Evolutionary conservation across 2,113 vertebrate species (phyloP), one percentile per base, ranked within the genome.

Genomic region (Sinocyclocheilus rhinocerous): DNA sequence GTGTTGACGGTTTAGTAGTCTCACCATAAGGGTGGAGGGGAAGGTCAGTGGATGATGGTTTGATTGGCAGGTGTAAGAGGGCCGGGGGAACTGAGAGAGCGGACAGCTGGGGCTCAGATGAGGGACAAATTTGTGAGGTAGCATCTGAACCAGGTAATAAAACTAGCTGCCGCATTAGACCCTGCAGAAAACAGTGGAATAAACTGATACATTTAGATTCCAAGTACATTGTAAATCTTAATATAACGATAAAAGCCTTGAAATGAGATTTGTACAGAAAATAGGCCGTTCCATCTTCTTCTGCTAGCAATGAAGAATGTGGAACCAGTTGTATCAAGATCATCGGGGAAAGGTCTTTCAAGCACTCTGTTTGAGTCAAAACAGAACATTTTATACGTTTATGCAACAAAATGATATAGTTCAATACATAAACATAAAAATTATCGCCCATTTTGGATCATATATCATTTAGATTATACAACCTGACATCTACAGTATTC

Each of bases 71-170:
- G 0, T 95, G 92, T 86, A 94, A 93, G 20, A 99, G 94, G 70
- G 92, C 85, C 0, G 26, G 22, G 0, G 98, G 97, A 26, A 98
- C 65, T 20, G 96, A 95, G 70, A 99, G 95, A 0, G 92, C 90
- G 0, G 94, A 94, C 16, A 96, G 90, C 79, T 91, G 89, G 0
- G 97, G 92, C 39, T 94, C 91, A 55, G 90, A 36, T 61, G 93
- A 84, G 0, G 95, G 95, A 87, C 98, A 99, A 13, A 99, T 91
- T 85, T 86, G 93, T 13, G 93, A 89, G 6, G 94, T 95, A 76
- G 97, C 98, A 0, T 99, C 98, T 0, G 98, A 96, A 84, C 98
- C 98, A 0, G 98, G 98, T 87, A 99, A 92, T 77, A 99, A 94
- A 55, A 99, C 97, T 18, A 99, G 96, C 94, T 99, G 98, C 7